A percentile compares a stretch with the other conserved stretches of the same genome.
phyloP scores from a whole-genome alignment of 1,140 invertebrate genomes.

The Aphelenchoides fujianensis region DNA sequence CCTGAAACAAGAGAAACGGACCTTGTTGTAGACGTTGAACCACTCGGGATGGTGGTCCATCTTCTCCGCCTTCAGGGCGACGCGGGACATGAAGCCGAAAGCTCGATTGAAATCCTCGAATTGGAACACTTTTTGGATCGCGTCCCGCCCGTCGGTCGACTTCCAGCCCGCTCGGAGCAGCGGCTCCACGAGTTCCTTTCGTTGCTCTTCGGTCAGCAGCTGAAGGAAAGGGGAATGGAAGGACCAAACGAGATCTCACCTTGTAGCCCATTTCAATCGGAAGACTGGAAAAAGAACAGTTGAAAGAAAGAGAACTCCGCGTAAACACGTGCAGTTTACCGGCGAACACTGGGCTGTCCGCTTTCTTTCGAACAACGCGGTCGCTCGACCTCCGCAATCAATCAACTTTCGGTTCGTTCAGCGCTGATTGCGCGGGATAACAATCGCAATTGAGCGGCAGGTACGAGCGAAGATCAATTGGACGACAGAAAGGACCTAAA shows the following conservation, averaged over 20 bases:
- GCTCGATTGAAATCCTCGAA: conserved; percentile 71
- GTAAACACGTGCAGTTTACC: too few relatives aligned
- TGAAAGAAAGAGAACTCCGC: background rate
- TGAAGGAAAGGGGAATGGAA: background rate
- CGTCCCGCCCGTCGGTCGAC: conserved; percentile 63
- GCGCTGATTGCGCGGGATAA: too few relatives aligned
- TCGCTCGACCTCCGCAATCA: background rate
- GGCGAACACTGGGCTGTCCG: too few relatives aligned
- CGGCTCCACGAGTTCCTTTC: conserved; percentile 6
- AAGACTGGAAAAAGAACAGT: background rate
- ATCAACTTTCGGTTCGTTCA: background rate
- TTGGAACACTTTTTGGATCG: conserved; percentile 64
- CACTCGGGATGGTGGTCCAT: conserved; percentile 99
- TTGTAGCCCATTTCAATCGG: background rate
- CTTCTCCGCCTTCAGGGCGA: conserved; percentile 92
- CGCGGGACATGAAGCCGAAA: conserved; percentile 90
- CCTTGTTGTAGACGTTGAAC: conserved; percentile 99
- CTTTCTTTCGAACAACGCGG: too few relatives aligned
- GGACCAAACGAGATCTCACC: background rate
- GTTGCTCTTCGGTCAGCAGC: conserved; percentile 20
- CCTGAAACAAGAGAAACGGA: conserved; percentile 55
- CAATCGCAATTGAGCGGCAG: too few relatives aligned
- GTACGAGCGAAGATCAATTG: background rate
- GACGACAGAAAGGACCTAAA: background rate
- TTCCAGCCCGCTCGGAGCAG: conserved; percentile 52